These are phyloP conservation scores for Hydrophis major DNA, from an alignment of 2,797 vertebrate species.

Conservation along the genomic window DNA sequence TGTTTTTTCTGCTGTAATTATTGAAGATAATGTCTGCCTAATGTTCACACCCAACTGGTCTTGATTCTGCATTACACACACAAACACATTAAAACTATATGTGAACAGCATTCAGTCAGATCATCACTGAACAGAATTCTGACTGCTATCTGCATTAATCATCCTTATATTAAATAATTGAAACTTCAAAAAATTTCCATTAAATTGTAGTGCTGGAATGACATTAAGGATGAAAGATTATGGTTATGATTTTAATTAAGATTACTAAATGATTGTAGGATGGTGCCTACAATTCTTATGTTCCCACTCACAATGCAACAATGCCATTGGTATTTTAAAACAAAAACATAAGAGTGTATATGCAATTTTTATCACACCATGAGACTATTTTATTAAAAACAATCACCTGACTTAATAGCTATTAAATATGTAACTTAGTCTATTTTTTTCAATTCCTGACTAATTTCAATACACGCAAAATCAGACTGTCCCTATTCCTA, in stretches of 20 bases:
- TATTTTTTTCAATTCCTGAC: neutral
- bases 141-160: constrained; percentile 26
- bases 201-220: constrained; percentile 31
- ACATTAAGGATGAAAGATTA: neutral
- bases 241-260: constrained; percentile 24
- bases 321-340: constrained; percentile 31
- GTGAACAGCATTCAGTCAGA: neutral
- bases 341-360: neutral
- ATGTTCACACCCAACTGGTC: neutral
- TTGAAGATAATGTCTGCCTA: neutral
- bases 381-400: neutral
- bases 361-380: neutral
- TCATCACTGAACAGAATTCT: constrained; percentile 2
- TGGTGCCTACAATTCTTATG: constrained; percentile 36
- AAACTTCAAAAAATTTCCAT: constrained; percentile 19
- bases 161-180: constrained; percentile 12
- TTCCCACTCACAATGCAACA: constrained; percentile 8
- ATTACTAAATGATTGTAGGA: constrained; percentile 13
- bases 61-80: neutral
- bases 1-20: neutral
- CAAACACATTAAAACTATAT: neutral
- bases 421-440: neutral
- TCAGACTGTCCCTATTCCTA: neutral
- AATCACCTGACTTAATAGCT: neutral
- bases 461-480: neutral